Conservation (phyloP, 2,888 invertebrate species). For the Agonopterix arenella region DNA sequence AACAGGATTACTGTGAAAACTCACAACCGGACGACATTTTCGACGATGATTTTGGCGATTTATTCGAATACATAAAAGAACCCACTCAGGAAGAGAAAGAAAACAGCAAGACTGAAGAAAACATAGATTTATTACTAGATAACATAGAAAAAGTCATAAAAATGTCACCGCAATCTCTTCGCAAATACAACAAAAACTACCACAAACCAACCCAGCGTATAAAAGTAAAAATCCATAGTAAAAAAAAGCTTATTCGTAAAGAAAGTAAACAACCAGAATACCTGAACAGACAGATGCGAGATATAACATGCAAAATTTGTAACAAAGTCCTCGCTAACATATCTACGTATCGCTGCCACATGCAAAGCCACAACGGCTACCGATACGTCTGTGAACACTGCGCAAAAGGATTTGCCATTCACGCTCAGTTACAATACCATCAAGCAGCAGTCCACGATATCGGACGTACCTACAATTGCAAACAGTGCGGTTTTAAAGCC, state of each 20-base stretch:
- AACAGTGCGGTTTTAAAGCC: constrained; percentile 52
- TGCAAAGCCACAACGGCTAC: constrained; percentile 52
- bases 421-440: constrained; percentile 42
- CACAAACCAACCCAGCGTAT: neutral
- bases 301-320: constrained; percentile 43
- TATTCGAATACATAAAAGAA: too few relatives aligned
- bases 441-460: constrained; percentile 45
- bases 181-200: neutral
- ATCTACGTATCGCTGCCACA: constrained; percentile 45
- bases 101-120: neutral
- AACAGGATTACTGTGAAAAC: neutral
- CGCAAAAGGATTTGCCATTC: constrained; percentile 48
- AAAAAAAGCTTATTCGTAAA: constrained; percentile 2
- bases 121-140: constrained; percentile 7
- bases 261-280: neutral
- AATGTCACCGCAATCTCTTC: neutral
- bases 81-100: too few relatives aligned
- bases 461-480: constrained; percentile 46
- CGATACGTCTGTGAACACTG: constrained; percentile 59
- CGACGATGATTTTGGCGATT: too few relatives aligned
- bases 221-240: neutral
- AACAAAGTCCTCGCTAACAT: constrained; percentile 42
- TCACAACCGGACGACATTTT: too few relatives aligned
- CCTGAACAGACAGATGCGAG: constrained; percentile 4
- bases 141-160: constrained; percentile 13